Evolutionary conservation across 2,888 invertebrate genomes (phyloP).

Genomic region (Caenorhabditis wallacei): DNA sequence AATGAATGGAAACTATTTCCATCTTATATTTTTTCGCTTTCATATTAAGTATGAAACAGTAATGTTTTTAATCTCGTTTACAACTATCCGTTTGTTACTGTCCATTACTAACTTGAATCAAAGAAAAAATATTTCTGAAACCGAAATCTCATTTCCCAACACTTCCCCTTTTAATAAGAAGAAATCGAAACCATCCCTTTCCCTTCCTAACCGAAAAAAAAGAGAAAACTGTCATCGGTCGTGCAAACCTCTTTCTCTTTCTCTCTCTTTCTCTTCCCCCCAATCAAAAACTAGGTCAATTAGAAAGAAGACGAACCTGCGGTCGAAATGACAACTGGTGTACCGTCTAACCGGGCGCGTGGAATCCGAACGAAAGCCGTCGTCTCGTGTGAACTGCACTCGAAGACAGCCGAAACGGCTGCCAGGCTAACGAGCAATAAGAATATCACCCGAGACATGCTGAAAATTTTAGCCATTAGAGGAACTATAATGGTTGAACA

Average conservation of each 20-base stretch:
- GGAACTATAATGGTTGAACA: neutral
- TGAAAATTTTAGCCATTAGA: neutral
- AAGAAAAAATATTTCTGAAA: no score
- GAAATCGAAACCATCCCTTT: conserved; percentile 22
- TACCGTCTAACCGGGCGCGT: conserved; percentile 82
- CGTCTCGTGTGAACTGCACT: conserved; percentile 77
- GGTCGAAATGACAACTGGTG: conserved; percentile 83
- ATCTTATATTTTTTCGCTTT: no score
- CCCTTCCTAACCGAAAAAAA: neutral
- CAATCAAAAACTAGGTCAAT: conserved; percentile 34
- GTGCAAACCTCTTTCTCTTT: neutral
- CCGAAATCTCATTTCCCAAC: neutral
- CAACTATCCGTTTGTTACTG: no score
- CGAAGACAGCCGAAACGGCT: conserved; percentile 61
- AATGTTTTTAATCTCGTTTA: no score
- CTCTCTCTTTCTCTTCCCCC: no score
- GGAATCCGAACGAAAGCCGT: conserved; percentile 82
- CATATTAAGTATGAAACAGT: no score
- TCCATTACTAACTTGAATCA: no score
- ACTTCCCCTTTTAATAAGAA: neutral
- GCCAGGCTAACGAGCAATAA: conserved; percentile 8
- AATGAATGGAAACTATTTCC: no score
- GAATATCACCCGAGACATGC: conserved; percentile 33
- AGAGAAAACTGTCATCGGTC: conserved; percentile 7
- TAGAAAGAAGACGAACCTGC: conserved; percentile 73